Evolutionary conservation across 2,113 vertebrate genomes (phyloP), one percentile per base, ranked within the genome.

Genomic region (Paradisaea rubra): DNA sequence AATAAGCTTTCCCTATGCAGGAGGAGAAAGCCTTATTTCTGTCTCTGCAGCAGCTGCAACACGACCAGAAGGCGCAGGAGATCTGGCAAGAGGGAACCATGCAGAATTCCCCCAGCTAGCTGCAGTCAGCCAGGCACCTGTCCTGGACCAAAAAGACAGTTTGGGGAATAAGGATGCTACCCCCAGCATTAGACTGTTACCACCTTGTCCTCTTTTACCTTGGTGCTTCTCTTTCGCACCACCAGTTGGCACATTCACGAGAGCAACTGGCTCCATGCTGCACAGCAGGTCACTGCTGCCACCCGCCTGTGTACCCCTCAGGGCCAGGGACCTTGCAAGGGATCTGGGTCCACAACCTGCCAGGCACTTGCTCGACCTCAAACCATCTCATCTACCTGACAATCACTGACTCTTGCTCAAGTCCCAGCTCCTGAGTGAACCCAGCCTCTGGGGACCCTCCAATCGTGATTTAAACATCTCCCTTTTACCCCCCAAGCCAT

Each of bases 11-110:
- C 56, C 52, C 47, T 73, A 7, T 0, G 0, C 56, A 87, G 47
- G 41, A 86, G 37, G 9, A 84, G 47, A 73, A 81, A 95, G 19
- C 19, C 56, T 81, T 50, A n/a, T 79, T 13, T 77, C n/a, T 65
- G 64, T 77, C 86, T 88, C 89, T 7, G 31, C 84, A 94, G 94
- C 93, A 95, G 81, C 93, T 94, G 81, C 78, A 91, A 56, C 35
- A 41, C 0, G 0, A 91, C 52, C 63, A 95, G 63, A 76, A 80
- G 37, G 45, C 17, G 0, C 39, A 37, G 50, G 54, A 79, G 49
- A 79, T 68, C 52, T 31, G 28, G 39, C 84, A 87, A 91, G 41
- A 93, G 47, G 69, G 33, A 92, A 79, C 27, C 14, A 66, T 1
- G 2, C 52, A 71, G 81, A 91, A 81, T 79, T 95, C 53, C 60